These are phyloP conservation scores for Clarias magur DNA, from an alignment of 2,113 vertebrate species.

Conservation along the genomic window DNA sequence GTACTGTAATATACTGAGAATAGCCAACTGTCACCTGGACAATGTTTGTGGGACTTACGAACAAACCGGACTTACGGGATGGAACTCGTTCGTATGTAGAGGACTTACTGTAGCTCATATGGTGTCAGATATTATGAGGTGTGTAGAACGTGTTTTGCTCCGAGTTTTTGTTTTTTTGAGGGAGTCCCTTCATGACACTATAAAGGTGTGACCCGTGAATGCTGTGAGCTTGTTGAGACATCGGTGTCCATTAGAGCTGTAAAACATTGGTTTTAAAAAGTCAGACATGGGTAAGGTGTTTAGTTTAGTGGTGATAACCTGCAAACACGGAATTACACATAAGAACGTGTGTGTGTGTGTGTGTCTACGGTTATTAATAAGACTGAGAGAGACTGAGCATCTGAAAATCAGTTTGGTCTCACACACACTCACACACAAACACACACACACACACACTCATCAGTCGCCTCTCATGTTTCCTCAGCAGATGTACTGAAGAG, in stretches of 20 bases:
- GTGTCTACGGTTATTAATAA: not conserved
- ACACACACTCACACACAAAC: not conserved
- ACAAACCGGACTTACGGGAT: too few species aligned
- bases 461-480: not conserved
- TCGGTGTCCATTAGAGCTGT: not conserved
- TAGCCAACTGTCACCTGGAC: too few species aligned
- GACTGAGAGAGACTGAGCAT: not conserved
- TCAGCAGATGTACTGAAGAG: not conserved
- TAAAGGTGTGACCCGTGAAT: too few species aligned
- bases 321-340: not conserved
- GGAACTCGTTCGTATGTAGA: too few species aligned
- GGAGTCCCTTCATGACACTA: too few species aligned
- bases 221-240: not conserved
- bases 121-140: not conserved
- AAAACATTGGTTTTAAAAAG: too few species aligned
- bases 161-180: too few species aligned
- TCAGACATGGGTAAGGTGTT: too few species aligned
- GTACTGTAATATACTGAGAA: too few species aligned
- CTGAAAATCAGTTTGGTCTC: not conserved
- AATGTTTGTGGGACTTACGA: too few species aligned
- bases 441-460: not conserved
- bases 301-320: too few species aligned
- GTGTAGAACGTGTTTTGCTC: not conserved
- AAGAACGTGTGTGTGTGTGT: not conserved
- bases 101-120: too few species aligned